Conservation (phyloP, 2,113 vertebrate species). For the Rhizomys pruinosus region DNA sequence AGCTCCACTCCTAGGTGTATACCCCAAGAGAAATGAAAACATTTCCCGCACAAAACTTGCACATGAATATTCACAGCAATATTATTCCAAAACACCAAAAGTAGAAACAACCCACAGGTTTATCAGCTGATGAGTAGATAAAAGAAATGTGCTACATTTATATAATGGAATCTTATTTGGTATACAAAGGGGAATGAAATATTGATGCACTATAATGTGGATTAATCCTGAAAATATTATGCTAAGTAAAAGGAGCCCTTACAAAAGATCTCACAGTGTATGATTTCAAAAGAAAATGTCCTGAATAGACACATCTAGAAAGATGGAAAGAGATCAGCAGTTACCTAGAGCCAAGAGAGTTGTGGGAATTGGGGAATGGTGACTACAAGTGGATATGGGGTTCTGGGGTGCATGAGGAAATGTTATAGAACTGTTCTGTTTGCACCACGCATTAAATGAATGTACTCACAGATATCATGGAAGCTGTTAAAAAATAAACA, state of each 20-base stretch:
- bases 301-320: not conserved
- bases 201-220: not conserved
- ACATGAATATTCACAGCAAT: not conserved
- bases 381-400: not conserved
- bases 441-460: not conserved
- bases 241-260: not conserved
- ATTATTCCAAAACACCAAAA: not conserved
- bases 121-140: not conserved
- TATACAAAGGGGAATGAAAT: not conserved
- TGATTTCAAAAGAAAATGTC: not conserved
- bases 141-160: not conserved
- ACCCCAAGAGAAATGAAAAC: slow-evolving; percentile 27
- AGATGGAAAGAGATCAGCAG: not conserved
- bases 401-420: not conserved
- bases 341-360: not conserved
- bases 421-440: not conserved
- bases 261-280: not conserved
- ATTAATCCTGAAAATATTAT: not conserved
- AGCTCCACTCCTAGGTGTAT: not conserved
- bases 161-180: not conserved
- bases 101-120: not conserved
- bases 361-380: not conserved
- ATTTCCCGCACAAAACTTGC: not conserved
- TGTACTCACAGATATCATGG: not conserved
- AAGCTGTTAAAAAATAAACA: slow-evolving; percentile 13